Evolutionary conservation across 92 coral and sea anemone species (phyloP).

Genomic region (Umimayanthus chanpuru): DNA sequence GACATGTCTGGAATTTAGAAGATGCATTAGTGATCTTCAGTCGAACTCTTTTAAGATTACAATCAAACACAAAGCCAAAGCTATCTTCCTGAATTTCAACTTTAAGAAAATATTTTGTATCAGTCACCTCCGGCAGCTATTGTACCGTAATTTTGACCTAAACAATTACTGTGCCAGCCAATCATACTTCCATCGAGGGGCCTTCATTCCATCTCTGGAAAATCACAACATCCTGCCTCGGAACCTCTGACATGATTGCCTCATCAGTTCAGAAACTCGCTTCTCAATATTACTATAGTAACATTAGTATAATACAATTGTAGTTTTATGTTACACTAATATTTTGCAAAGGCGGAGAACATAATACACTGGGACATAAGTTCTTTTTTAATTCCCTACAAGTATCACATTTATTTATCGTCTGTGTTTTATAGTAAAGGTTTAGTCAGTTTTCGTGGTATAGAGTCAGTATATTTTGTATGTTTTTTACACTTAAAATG

Average conservation of each 20-base stretch:
- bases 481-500: too few species aligned
- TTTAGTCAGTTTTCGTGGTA: too few species aligned
- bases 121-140: background rate
- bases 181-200: too few species aligned
- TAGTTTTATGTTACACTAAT: too few species aligned
- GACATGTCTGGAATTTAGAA: background rate
- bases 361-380: too few species aligned
- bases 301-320: too few species aligned
- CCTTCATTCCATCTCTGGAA: too few species aligned
- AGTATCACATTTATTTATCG: too few species aligned
- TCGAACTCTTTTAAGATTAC: background rate
- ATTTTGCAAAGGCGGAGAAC: too few species aligned
- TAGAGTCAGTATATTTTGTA: too few species aligned
- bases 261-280: background rate
- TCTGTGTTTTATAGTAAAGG: too few species aligned
- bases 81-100: background rate
- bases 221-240: background rate
- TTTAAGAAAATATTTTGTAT: background rate
- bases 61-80: background rate
- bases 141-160: background rate
- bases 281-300: background rate
- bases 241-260: background rate
- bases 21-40: background rate
- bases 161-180: background rate
- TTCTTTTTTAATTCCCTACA: too few species aligned